Evolutionary conservation across 2,797 vertebrate genomes (phyloP).

Genomic region (Brachymystax lenok): DNA sequence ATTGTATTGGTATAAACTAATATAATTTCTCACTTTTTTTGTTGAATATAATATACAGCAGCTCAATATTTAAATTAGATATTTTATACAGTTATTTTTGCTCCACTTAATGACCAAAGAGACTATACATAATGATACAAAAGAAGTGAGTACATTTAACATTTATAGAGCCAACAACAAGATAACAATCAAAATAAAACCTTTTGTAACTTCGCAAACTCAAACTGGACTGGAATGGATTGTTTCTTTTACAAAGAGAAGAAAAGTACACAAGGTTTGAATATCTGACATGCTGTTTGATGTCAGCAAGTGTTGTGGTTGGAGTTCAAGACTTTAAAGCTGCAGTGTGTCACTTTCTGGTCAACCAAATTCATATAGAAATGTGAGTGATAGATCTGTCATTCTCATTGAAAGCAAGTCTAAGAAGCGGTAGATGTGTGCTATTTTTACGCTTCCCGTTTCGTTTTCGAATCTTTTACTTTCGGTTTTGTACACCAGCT

Average conservation of each 20-base stretch:
- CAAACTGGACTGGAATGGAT: neutral
- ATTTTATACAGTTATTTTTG: too few species aligned
- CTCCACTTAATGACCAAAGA: neutral
- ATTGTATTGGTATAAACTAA: neutral
- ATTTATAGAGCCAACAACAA: slow-evolving; percentile 2
- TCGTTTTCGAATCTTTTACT: too few species aligned
- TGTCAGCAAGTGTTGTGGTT: neutral
- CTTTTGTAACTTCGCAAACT: neutral
- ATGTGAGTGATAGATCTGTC: too few species aligned
- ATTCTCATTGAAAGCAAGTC: too few species aligned
- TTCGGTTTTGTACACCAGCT: too few species aligned
- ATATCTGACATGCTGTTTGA: neutral
- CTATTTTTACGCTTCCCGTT: too few species aligned
- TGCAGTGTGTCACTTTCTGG: too few species aligned
- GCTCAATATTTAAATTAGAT: too few species aligned
- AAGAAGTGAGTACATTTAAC: slow-evolving; percentile 3
- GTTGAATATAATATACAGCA: too few species aligned
- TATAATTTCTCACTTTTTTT: too few species aligned
- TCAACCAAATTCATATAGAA: too few species aligned
- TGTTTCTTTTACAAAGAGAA: neutral
- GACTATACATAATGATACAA: slow-evolving; percentile 9
- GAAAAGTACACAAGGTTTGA: neutral
- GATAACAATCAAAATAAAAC: neutral
- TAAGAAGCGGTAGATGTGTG: too few species aligned
- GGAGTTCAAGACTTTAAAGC: neutral